These are phyloP conservation scores for Heliconius himera DNA, from an alignment of 1,140 invertebrate genomes.

Conservation along the genomic window DNA sequence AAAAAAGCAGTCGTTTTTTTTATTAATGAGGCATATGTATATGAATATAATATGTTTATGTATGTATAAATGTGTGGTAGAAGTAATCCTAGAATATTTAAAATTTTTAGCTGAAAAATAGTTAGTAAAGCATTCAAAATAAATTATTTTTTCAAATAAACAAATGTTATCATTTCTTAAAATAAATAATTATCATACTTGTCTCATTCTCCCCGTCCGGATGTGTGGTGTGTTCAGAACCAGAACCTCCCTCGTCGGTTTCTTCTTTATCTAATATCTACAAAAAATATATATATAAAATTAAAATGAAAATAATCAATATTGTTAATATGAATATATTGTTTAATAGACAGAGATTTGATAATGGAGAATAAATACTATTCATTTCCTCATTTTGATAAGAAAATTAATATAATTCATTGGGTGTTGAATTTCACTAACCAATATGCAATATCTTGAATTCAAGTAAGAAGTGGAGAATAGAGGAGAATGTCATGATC, in stretches of 20 bases:
- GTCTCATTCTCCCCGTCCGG: constrained; percentile 73
- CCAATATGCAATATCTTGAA: no score
- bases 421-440: no score
- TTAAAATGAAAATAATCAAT: not conserved
- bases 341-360: no score
- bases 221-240: constrained; percentile 69
- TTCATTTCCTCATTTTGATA: no score
- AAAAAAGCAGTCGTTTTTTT: not conserved
- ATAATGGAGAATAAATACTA: no score
- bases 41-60: not conserved
- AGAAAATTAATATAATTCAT: no score
- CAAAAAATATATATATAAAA: constrained; percentile 26
- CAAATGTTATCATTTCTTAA: no score
- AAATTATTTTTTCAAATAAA: no score
- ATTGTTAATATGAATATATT: not conserved
- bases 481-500: no score
- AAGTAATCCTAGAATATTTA: not conserved
- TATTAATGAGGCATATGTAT: not conserved
- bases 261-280: constrained; percentile 81
- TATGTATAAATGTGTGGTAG: not conserved
- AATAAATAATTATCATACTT: constrained; percentile 41
- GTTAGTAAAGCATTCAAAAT: no score
- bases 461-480: no score
- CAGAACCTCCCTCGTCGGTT: constrained; percentile 73
- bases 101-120: not conserved